Evolutionary conservation across 2,888 invertebrate genomes (phyloP).

Genomic region (Spicauda simplicius): DNA sequence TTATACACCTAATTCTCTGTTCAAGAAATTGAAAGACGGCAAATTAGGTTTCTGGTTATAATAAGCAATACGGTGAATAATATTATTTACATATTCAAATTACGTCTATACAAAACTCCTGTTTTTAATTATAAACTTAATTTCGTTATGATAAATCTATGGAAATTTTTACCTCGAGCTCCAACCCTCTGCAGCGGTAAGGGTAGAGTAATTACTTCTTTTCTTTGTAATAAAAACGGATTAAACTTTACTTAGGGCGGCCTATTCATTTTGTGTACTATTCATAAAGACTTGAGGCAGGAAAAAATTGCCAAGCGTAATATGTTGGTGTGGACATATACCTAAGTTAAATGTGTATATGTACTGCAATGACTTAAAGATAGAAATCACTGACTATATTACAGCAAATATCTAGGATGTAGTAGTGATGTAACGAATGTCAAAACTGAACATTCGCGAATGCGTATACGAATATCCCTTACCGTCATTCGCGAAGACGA

Average conservation of each 20-base stretch:
- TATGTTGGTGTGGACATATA: slow-evolving; percentile 6
- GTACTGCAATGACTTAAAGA: not conserved
- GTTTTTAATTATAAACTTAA: slow-evolving; percentile 85
- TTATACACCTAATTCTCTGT: slow-evolving; percentile 2
- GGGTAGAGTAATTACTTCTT: slow-evolving; percentile 85
- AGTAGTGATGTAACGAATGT: too few species aligned
- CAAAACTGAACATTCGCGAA: too few species aligned
- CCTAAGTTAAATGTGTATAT: too few species aligned
- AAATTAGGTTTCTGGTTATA: slow-evolving; percentile 48
- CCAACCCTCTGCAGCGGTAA: slow-evolving; percentile 80
- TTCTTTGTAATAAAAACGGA: slow-evolving; percentile 85
- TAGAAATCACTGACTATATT: not conserved
- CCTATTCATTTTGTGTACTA: slow-evolving; percentile 83
- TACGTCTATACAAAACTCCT: slow-evolving; percentile 82
- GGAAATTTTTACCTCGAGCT: slow-evolving; percentile 83
- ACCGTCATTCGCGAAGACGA: too few species aligned
- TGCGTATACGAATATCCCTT: too few species aligned
- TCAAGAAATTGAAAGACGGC: slow-evolving; percentile 44
- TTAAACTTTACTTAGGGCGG: slow-evolving; percentile 84
- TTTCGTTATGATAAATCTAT: slow-evolving; percentile 85
- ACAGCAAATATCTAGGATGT: not conserved
- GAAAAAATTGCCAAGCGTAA: slow-evolving; percentile 63
- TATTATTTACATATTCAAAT: slow-evolving; percentile 83
- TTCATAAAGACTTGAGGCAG: slow-evolving; percentile 77
- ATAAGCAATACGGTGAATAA: slow-evolving; percentile 64